These are phyloP conservation scores for Tiliqua scincoides DNA, from an alignment of 2,113 vertebrate genomes.

Conservation along the genomic window DNA sequence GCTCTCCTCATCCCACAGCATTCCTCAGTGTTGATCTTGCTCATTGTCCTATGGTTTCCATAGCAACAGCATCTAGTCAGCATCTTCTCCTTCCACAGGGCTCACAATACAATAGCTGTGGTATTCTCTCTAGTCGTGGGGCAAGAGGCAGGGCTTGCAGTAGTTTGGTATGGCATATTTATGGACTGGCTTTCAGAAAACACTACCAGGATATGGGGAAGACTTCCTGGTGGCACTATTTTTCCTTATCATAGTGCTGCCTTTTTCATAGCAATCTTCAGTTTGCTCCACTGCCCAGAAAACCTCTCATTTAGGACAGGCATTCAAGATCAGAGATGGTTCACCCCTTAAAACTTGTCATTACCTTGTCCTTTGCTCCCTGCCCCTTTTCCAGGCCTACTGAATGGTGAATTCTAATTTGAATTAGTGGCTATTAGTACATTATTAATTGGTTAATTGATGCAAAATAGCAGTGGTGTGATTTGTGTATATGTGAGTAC, in stretches of 20 bases:
- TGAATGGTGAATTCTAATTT: no score
- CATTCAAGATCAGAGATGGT: not conserved
- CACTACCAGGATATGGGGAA: not conserved
- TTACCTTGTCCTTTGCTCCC: not conserved
- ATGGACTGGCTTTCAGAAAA: not conserved
- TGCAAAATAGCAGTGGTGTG: no score
- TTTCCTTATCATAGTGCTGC: no score
- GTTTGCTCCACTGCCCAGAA: not conserved
- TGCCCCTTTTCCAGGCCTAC: no score
- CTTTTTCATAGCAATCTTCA: not conserved
- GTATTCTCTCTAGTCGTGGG: not conserved
- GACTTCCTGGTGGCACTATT: not conserved
- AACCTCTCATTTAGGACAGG: not conserved
- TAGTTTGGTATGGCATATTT: not conserved
- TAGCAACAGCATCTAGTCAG: not conserved
- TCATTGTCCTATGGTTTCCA: conserved; percentile 13
- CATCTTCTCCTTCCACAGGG: not conserved
- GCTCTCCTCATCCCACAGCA: no score
- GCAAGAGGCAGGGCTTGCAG: not conserved
- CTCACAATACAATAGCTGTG: not conserved
- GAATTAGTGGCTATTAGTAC: no score
- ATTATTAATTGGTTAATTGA: no score
- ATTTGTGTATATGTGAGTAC: no score
- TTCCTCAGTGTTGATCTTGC: not conserved
- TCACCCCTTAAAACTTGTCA: no score